These are phyloP conservation scores for Acanthoscelides obtectus DNA, from an alignment of 2,888 invertebrate species.

Conservation along the genomic window DNA sequence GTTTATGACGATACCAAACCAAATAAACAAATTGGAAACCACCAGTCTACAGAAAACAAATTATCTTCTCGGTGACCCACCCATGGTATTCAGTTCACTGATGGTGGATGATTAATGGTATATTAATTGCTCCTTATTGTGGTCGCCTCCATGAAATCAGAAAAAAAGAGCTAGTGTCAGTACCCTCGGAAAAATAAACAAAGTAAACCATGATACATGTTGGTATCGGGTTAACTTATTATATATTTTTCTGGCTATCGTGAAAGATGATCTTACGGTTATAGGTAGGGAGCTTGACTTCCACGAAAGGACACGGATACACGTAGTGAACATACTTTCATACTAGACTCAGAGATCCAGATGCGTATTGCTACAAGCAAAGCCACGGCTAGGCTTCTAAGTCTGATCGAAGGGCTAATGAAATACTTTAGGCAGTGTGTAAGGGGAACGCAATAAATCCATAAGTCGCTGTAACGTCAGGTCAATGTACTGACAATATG, in stretches of 20 bases:
- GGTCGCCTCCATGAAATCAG: conserved; percentile 4
- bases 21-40: neutral
- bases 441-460: too few relatives aligned
- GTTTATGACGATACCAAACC: neutral
- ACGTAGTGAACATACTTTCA: too few relatives aligned
- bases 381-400: too few relatives aligned
- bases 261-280: conserved; percentile 14
- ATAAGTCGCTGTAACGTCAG: too few relatives aligned
- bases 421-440: too few relatives aligned
- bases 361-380: too few relatives aligned
- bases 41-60: neutral
- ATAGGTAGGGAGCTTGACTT: neutral
- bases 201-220: conserved; percentile 18
- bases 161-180: conserved; percentile 15
- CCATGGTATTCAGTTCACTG: neutral
- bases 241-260: conserved; percentile 22
- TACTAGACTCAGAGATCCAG: too few relatives aligned
- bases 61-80: neutral
- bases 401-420: too few relatives aligned
- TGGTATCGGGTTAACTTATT: conserved; percentile 22
- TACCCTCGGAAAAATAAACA: conserved; percentile 17
- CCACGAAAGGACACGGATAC: too few relatives aligned
- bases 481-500: too few relatives aligned
- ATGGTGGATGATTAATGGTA: conserved; percentile 18
- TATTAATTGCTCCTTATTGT: conserved; percentile 22